These are phyloP conservation scores for Struthio camelus DNA, from an alignment of 2,113 vertebrate genomes.

Conservation along the genomic window DNA sequence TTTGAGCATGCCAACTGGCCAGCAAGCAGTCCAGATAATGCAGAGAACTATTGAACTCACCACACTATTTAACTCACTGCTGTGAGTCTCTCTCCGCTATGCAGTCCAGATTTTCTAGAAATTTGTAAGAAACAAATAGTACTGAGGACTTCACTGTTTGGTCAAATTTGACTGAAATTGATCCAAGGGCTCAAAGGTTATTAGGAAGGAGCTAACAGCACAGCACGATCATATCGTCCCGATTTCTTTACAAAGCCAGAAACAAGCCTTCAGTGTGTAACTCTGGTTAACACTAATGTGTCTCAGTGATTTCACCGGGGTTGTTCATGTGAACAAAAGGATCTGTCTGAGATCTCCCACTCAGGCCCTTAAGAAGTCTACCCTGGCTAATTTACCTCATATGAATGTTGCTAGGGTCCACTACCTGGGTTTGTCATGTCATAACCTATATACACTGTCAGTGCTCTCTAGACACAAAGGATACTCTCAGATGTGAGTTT, in stretches of 20 bases:
- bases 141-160: background rate
- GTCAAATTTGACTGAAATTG: background rate
- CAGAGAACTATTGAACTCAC: background rate
- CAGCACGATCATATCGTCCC: background rate
- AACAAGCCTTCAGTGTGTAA: no score
- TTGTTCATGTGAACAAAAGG: background rate
- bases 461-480: background rate
- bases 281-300: no score
- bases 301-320: no score
- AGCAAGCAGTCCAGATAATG: background rate
- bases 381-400: background rate
- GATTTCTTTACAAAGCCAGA: no score
- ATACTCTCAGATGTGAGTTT: background rate
- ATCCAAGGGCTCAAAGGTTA: background rate
- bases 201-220: background rate
- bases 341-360: background rate
- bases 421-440: background rate
- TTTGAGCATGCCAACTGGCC: background rate
- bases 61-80: background rate
- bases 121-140: background rate
- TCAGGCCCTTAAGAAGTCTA: background rate
- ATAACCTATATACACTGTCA: background rate
- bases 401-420: background rate
- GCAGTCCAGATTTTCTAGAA: background rate
- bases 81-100: background rate